Conservation (phyloP, 2,888 invertebrate genomes). For the Arge pagana region DNA sequence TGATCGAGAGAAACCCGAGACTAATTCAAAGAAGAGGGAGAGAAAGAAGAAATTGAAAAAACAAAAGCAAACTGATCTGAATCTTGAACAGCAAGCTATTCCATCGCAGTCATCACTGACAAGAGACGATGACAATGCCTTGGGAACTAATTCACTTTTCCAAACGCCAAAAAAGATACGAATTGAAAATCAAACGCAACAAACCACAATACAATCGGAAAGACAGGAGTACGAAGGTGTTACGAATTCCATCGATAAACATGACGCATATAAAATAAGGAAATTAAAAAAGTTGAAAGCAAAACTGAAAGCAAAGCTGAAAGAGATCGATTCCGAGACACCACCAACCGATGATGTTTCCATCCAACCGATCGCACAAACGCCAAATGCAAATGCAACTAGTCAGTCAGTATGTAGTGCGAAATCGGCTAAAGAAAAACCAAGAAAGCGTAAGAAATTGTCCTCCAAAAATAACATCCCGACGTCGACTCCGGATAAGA, state of each 20-base stretch:
- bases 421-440: too few relatives aligned
- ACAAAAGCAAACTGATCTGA: too few relatives aligned
- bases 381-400: too few relatives aligned
- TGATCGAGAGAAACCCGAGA: neutral
- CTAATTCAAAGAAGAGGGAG: neutral
- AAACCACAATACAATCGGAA: neutral
- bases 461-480: neutral
- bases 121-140: neutral
- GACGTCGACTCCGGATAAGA: neutral
- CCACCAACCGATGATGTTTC: too few relatives aligned
- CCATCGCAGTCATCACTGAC: neutral
- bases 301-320: too few relatives aligned
- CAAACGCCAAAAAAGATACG: neutral
- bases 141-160: neutral
- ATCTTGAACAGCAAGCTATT: neutral
- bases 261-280: conserved; percentile 46
- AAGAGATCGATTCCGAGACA: too few relatives aligned
- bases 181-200: neutral
- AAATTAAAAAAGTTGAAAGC: conserved; percentile 50
- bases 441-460: too few relatives aligned
- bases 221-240: neutral
- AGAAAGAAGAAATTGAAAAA: neutral
- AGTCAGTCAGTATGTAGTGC: too few relatives aligned
- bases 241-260: neutral
- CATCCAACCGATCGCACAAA: too few relatives aligned